phyloP scores from a whole-genome alignment of 2,113 vertebrate species.

The Scortum barcoo region DNA sequence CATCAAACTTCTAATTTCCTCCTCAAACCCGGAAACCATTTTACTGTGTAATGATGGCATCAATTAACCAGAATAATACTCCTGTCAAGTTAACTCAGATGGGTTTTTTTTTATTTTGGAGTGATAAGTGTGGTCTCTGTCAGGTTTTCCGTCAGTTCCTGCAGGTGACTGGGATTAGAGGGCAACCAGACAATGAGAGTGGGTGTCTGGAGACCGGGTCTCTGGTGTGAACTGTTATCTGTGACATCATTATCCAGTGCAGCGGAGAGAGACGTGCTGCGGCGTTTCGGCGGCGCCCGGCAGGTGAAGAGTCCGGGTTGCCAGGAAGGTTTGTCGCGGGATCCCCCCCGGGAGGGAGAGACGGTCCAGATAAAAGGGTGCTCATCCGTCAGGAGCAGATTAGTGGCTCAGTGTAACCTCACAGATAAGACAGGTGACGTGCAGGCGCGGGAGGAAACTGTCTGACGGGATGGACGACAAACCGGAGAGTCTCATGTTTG shows the following conservation, averaged over 20 bases:
- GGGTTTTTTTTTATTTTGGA: neutral
- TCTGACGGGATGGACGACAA: neutral
- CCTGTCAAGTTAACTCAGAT: conserved; percentile 33
- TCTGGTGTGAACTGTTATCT: conserved; percentile 59
- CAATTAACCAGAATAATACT: conserved; percentile 60
- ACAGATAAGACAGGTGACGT: conserved; percentile 12
- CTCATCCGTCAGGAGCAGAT: conserved; percentile 50
- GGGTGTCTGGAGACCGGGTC: conserved; percentile 43
- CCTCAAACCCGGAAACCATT: conserved; percentile 73
- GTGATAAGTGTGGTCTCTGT: conserved; percentile 16
- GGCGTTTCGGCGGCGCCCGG: conserved; percentile 46
- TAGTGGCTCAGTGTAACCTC: conserved; percentile 31
- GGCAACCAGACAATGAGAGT: conserved; percentile 59
- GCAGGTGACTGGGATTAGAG: conserved; percentile 64
- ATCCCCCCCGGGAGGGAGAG: conserved; percentile 53
- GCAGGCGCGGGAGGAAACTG: neutral
- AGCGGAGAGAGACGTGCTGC: conserved; percentile 50
- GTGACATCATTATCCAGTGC: conserved; percentile 62
- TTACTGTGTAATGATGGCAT: conserved; percentile 72
- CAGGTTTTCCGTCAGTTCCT: no score
- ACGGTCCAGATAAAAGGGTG: conserved; percentile 63
- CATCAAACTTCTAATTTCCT: conserved; percentile 81
- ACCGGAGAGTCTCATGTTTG: neutral
- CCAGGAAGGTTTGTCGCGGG: conserved; percentile 73
- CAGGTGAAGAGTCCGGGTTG: conserved; percentile 72